These are phyloP conservation scores for Aleiodes sp. DNA, from an alignment of 1,140 invertebrate species.

Conservation along the genomic window DNA sequence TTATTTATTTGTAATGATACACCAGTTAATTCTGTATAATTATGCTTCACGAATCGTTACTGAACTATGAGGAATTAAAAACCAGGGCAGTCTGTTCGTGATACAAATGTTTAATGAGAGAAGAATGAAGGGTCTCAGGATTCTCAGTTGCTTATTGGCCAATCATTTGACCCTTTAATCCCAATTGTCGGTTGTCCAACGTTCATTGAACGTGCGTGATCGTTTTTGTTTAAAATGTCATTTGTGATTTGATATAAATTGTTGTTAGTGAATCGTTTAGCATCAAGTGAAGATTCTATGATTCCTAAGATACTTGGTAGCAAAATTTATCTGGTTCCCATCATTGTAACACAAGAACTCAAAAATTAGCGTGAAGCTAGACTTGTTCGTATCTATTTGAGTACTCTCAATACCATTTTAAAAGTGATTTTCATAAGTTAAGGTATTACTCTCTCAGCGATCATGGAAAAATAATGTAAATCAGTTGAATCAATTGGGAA, in stretches of 20 bases:
- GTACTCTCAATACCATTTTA: too few relatives aligned
- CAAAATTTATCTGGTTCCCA: background rate
- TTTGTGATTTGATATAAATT: background rate
- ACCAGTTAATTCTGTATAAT: background rate
- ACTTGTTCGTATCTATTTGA: too few relatives aligned
- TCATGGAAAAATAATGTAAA: too few relatives aligned
- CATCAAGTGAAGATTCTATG: too few relatives aligned
- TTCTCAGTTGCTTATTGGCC: slow-evolving; percentile 10
- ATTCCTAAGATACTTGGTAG: too few relatives aligned
- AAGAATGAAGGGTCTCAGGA: slow-evolving; percentile 4
- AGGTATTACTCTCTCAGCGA: too few relatives aligned
- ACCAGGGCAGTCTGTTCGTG: slow-evolving; percentile 3
- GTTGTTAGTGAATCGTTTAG: background rate
- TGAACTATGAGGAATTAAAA: background rate
- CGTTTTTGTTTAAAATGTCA: background rate
- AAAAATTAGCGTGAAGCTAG: too few relatives aligned
- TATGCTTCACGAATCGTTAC: background rate
- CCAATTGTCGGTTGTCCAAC: background rate
- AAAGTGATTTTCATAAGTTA: too few relatives aligned
- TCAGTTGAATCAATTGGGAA: too few relatives aligned
- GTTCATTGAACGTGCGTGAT: slow-evolving; percentile 9
- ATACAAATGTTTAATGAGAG: slow-evolving; percentile 9
- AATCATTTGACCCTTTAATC: slow-evolving; percentile 16
- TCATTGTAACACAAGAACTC: too few relatives aligned
- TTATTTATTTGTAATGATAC: background rate